Evolutionary conservation across 2,888 invertebrate species (phyloP).

Genomic region (Mesochorus sp.): DNA sequence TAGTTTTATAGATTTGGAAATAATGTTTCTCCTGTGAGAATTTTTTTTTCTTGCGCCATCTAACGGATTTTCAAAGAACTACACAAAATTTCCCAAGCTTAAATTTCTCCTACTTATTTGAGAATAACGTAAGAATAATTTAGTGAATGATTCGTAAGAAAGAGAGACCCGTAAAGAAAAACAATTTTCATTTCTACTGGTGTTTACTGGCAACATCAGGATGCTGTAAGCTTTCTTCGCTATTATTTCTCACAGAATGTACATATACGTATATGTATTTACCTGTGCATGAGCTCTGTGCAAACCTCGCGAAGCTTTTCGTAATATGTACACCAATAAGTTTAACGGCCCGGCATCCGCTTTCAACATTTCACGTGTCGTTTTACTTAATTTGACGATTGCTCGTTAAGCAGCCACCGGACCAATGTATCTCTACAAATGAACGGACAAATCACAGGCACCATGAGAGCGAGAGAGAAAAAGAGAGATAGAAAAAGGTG

Average conservation of each 20-base stretch:
- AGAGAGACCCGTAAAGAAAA: too few species aligned
- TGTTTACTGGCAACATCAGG: too few species aligned
- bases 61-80: too few species aligned
- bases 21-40: too few species aligned
- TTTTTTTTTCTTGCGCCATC: too few species aligned
- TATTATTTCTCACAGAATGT: conserved; percentile 11
- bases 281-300: conserved; percentile 18
- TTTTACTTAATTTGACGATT: conserved; percentile 80
- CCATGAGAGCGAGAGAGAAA: not conserved
- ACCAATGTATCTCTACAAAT: conserved; percentile 3
- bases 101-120: too few species aligned
- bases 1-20: too few species aligned
- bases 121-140: too few species aligned
- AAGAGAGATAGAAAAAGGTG: not conserved
- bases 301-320: not conserved
- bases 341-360: conserved; percentile 72
- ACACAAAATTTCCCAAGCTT: too few species aligned
- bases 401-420: conserved; percentile 73
- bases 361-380: conserved; percentile 76
- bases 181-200: too few species aligned
- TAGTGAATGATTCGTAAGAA: too few species aligned
- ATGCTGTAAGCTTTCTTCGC: too few species aligned
- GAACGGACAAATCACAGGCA: not conserved
- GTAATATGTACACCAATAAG: conserved; percentile 1
- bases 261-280: not conserved